These are phyloP conservation scores for Nephrotoma flavescens DNA, from an alignment of 2,888 invertebrate species.

Conservation along the genomic window DNA sequence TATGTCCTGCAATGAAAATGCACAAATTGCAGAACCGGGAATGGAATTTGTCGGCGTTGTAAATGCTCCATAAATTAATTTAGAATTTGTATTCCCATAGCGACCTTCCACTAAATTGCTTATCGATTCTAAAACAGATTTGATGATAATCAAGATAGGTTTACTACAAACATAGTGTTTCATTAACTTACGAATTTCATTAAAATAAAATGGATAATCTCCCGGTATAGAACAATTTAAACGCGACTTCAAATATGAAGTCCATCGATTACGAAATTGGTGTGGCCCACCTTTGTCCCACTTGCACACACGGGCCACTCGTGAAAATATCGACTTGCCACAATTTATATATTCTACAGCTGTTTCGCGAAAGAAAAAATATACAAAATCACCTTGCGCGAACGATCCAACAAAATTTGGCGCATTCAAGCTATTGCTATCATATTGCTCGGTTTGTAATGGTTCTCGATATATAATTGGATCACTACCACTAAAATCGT, in stretches of 20 bases:
- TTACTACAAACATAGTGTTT: not conserved
- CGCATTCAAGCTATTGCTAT: constrained; percentile 90
- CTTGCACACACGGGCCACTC: constrained; percentile 92
- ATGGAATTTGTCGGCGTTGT: constrained; percentile 94
- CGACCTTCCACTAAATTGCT: constrained; percentile 83
- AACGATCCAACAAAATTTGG: constrained; percentile 93
- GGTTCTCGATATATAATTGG: constrained; percentile 89
- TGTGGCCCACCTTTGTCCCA: constrained; percentile 90
- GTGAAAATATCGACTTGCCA: constrained; percentile 86
- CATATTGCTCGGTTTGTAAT: constrained; percentile 85
- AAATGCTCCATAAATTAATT: constrained; percentile 91
- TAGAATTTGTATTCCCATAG: constrained; percentile 69
- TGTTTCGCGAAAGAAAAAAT: constrained; percentile 95
- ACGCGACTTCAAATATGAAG: constrained; percentile 83
- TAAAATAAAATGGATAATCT: constrained; percentile 90
- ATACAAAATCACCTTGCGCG: constrained; percentile 89
- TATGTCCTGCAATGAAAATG: constrained; percentile 84
- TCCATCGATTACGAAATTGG: constrained; percentile 85
- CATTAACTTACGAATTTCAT: constrained; percentile 80
- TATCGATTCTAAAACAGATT: constrained; percentile 61
- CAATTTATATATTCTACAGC: constrained; percentile 96
- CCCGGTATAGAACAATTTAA: constrained; percentile 89
- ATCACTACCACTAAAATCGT: constrained; percentile 89
- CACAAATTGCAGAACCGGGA: constrained; percentile 94
- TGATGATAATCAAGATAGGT: no score